A percentile compares a stretch with the other conserved stretches of the same genome.
Evolutionary conservation across 2,113 vertebrate genomes (phyloP).

Genomic region (Lampris incognitus): DNA sequence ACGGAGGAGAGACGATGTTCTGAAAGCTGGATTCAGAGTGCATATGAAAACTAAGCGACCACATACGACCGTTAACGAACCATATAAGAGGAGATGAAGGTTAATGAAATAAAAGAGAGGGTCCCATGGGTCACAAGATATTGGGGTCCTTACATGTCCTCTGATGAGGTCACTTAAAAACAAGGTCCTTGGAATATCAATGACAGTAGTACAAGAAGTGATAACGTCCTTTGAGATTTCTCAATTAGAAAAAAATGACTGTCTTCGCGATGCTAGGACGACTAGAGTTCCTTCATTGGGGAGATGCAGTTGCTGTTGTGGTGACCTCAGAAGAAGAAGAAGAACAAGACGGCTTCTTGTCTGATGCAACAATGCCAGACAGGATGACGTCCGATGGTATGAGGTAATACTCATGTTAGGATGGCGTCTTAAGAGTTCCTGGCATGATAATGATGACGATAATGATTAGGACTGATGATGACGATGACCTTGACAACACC

Average conservation of each 20-base stretch:
- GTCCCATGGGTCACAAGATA: conserved; percentile 67
- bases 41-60: conserved; percentile 17
- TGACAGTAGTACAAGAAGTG: conserved; percentile 27
- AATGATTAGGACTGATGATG: conserved; percentile 2
- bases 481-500: conserved; percentile 1
- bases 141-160: conserved; percentile 60
- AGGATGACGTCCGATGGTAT: conserved; percentile 29
- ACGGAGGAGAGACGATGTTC: background rate
- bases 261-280: background rate
- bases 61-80: conserved; percentile 2
- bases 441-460: conserved; percentile 27
- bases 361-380: conserved; percentile 34
- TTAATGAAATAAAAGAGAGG: conserved; percentile 4
- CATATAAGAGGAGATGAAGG: conserved; percentile 1
- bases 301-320: background rate
- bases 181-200: conserved; percentile 42
- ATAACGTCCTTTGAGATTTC: conserved; percentile 36
- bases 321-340: conserved; percentile 34
- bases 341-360: conserved; percentile 27
- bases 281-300: conserved; percentile 8
- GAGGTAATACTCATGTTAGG: conserved; percentile 36
- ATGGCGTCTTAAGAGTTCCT: conserved; percentile 33
- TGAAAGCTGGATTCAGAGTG: conserved; percentile 5
- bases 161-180: conserved; percentile 56
- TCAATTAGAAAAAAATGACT: conserved; percentile 26